These are phyloP conservation scores for Aegithalos caudatus DNA, from an alignment of 2,113 vertebrate species.

Conservation along the genomic window DNA sequence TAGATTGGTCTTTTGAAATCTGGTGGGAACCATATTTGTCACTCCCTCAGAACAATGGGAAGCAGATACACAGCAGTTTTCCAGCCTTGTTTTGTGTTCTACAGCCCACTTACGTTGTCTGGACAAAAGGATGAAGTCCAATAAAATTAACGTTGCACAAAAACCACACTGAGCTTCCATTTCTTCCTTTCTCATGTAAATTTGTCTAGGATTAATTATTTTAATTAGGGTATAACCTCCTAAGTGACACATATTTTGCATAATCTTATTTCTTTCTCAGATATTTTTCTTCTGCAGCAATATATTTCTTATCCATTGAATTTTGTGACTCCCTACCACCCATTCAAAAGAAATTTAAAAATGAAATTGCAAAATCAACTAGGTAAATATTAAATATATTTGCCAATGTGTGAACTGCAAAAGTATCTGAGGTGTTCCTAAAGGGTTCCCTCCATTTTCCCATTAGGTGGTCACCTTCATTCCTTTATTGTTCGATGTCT, in stretches of 20 bases:
- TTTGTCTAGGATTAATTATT: slow-evolving; percentile 5
- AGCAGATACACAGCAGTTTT: neutral
- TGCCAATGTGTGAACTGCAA: neutral
- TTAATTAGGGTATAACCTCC: neutral
- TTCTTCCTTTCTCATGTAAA: neutral
- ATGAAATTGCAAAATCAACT: neutral
- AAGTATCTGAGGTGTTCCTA: neutral
- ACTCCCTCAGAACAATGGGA: neutral
- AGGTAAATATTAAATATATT: neutral
- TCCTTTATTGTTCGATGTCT: neutral
- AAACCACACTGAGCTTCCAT: neutral
- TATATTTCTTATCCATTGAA: neutral
- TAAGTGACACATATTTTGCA: neutral
- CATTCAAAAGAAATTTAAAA: neutral
- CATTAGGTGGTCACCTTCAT: neutral
- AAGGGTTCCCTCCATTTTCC: neutral
- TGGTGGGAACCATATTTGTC: neutral
- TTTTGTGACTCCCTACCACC: neutral
- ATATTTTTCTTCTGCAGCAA: neutral
- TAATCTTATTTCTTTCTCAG: neutral
- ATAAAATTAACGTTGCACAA: neutral
- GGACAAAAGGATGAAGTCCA: neutral
- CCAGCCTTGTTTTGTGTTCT: slow-evolving; percentile 4
- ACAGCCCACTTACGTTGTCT: neutral
- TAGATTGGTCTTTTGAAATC: neutral